Evolutionary conservation across 2,113 vertebrate species (phyloP).

Genomic region (Penelope pileata): DNA sequence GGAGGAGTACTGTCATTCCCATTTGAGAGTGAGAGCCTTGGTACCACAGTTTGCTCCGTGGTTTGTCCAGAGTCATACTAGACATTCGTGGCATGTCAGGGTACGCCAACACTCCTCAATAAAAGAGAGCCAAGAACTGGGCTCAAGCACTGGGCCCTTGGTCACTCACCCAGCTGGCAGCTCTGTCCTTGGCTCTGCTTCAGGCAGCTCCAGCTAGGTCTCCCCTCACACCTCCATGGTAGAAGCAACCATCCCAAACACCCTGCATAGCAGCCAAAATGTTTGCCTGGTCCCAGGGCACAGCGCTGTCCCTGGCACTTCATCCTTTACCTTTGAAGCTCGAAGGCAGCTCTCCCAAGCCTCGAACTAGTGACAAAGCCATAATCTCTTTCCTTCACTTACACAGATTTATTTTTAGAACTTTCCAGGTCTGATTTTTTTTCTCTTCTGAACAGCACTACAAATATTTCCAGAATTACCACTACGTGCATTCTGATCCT

Average conservation of each 20-base stretch:
- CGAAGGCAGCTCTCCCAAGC: not conserved
- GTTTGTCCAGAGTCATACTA: not conserved
- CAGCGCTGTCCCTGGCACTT: not conserved
- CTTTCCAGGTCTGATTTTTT: not conserved
- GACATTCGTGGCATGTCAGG: not conserved
- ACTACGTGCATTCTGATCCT: not conserved
- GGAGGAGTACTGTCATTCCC: not conserved
- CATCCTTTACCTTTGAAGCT: not conserved
- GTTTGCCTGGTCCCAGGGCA: not conserved
- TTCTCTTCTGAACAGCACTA: not conserved
- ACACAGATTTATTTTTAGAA: not conserved
- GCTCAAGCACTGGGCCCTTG: not conserved
- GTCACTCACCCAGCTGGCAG: not conserved
- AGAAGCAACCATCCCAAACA: not conserved
- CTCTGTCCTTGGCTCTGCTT: not conserved
- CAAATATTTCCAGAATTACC: not conserved
- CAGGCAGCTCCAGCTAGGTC: too few relatives aligned
- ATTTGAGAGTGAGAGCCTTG: not conserved
- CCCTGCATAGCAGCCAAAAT: not conserved
- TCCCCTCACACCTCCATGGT: not conserved
- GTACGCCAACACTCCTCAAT: fast-evolving
- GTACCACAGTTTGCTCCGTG: not conserved
- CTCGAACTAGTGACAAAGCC: not conserved
- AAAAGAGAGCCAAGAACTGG: not conserved
- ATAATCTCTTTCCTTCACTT: not conserved